A percentile compares a stretch with the other conserved stretches of the same genome.
Conservation (phyloP, 2,113 vertebrate genomes). For the Paedocypris sp. region DNA sequence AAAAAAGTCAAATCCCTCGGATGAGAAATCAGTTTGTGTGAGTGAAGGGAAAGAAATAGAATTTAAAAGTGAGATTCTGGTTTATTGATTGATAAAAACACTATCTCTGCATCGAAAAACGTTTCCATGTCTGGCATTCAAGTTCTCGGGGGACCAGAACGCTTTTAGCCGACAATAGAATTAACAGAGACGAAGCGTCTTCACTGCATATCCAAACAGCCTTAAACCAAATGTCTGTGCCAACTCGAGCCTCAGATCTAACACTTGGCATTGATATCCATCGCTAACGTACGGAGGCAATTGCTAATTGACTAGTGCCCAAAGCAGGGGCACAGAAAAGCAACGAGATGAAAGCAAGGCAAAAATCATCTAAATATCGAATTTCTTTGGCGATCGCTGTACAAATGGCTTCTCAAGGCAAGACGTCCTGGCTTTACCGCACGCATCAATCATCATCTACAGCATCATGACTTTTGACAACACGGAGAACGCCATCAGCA, state of each 20-base stretch:
- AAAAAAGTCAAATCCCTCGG: not conserved
- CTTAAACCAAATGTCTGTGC: not conserved
- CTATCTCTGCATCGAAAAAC: slow-evolving; percentile 14
- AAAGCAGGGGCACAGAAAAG: slow-evolving; percentile 3
- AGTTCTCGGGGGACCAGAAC: not conserved
- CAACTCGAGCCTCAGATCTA: not conserved
- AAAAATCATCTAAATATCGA: slow-evolving; percentile 18
- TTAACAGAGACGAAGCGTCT: not conserved
- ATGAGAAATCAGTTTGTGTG: slow-evolving; percentile 3
- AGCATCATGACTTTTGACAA: slow-evolving; percentile 24
- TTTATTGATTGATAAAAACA: slow-evolving; percentile 30
- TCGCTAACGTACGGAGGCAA: not conserved
- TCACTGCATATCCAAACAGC: slow-evolving; percentile 16
- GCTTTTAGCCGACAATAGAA: slow-evolving; percentile 12
- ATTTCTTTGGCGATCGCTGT: slow-evolving; percentile 19
- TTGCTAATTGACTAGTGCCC: slow-evolving; percentile 8
- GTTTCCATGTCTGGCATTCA: not conserved
- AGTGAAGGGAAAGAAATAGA: not conserved
- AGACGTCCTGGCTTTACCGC: slow-evolving; percentile 8
- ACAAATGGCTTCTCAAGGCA: slow-evolving; percentile 24
- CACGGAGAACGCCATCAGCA: not conserved
- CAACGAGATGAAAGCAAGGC: not conserved
- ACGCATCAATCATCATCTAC: slow-evolving; percentile 17
- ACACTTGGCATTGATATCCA: not conserved
- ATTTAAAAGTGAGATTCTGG: slow-evolving; percentile 15